These are phyloP conservation scores for Sinhomidia bicolor DNA, from an alignment of 2,888 invertebrate species.

Conservation along the genomic window DNA sequence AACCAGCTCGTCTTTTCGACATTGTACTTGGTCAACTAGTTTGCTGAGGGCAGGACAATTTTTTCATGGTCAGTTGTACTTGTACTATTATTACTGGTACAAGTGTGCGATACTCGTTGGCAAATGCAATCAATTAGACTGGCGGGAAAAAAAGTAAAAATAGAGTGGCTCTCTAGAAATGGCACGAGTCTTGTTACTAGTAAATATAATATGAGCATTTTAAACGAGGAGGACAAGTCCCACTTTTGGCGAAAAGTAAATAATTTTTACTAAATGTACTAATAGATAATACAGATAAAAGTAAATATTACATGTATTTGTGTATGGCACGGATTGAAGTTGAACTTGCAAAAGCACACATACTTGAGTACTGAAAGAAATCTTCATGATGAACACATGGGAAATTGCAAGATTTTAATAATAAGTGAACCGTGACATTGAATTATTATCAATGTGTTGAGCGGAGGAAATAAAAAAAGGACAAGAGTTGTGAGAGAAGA, in stretches of 20 bases:
- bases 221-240: no score
- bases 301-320: not conserved
- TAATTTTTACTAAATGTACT: no score
- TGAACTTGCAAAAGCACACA: no score
- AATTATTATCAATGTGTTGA: no score
- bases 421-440: not conserved
- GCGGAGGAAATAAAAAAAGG: not conserved
- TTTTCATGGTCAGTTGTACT: slow-evolving; percentile 37
- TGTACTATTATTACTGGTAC: not conserved
- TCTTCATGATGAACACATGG: no score
- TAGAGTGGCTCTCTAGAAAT: not conserved
- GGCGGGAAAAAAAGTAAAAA: not conserved
- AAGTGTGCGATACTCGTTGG: not conserved
- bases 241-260: no score
- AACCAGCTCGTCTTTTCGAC: slow-evolving; percentile 35
- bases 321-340: no score
- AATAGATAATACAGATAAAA: not conserved
- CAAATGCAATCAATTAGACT: not conserved
- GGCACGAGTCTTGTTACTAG: not conserved
- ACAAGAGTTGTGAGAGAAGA: not conserved
- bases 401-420: no score
- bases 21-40: slow-evolving; percentile 47
- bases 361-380: no score
- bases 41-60: not conserved
- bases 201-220: not conserved